These are phyloP conservation scores for Nineta flava DNA, from an alignment of 2,888 invertebrate species.

Conservation along the genomic window DNA sequence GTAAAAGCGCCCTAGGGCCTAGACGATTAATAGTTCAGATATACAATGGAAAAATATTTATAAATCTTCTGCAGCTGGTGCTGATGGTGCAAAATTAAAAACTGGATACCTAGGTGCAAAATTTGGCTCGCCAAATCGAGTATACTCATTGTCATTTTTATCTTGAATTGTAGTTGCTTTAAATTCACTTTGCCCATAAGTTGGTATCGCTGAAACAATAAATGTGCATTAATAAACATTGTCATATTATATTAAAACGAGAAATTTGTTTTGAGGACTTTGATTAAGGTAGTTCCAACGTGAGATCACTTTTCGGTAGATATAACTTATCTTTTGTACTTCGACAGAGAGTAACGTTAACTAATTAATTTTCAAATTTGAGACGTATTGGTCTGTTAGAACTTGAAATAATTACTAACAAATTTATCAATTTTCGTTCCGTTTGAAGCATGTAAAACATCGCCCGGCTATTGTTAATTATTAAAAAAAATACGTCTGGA, in stretches of 20 bases:
- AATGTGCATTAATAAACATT: background rate
- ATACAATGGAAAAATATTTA: background rate
- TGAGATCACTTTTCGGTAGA: too few relatives aligned
- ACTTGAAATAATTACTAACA: too few relatives aligned
- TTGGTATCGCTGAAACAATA: conserved; percentile 39
- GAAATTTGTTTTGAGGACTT: too few relatives aligned
- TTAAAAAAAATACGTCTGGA: too few relatives aligned
- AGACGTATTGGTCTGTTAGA: too few relatives aligned
- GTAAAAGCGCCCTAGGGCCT: background rate
- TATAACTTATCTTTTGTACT: too few relatives aligned
- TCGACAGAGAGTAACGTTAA: too few relatives aligned
- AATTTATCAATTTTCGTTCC: too few relatives aligned
- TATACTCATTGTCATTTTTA: conserved; percentile 40
- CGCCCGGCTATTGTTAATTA: too few relatives aligned
- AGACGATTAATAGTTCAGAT: background rate
- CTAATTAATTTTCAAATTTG: too few relatives aligned
- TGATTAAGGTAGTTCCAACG: background rate
- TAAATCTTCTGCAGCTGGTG: conserved; percentile 25
- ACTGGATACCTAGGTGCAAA: conserved; percentile 47
- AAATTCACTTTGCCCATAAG: conserved; percentile 43
- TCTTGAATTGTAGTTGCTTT: conserved; percentile 43
- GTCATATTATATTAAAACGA: background rate
- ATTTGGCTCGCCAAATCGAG: conserved; percentile 27
- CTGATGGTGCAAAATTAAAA: conserved; percentile 38
- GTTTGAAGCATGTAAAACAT: too few relatives aligned